Conservation (phyloP, 2,797 vertebrate species). For the Semotilus atromaculatus region DNA sequence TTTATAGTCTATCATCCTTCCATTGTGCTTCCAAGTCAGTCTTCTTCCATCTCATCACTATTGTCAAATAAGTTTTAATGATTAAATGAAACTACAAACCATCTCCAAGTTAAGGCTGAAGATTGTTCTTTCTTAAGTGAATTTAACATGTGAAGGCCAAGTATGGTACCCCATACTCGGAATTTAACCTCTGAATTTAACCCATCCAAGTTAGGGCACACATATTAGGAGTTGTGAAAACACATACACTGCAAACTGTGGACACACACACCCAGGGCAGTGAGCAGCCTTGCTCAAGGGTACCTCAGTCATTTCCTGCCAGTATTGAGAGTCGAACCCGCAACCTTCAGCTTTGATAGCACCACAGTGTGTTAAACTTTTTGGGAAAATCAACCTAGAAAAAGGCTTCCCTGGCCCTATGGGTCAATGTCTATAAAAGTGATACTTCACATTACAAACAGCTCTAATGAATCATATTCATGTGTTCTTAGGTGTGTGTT, state of each 20-base stretch:
- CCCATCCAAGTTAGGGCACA: neutral
- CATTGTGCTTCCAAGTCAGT: neutral
- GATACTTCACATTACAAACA: neutral
- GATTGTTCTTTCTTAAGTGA: neutral
- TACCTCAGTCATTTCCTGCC: no score
- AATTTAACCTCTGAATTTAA: neutral
- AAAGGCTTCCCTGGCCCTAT: neutral
- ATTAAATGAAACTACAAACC: neutral
- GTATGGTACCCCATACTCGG: neutral
- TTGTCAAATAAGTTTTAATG: neutral
- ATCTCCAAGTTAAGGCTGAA: neutral
- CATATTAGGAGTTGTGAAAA: neutral
- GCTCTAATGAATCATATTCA: neutral
- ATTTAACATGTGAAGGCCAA: neutral
- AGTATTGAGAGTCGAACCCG: no score
- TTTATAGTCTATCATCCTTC: neutral
- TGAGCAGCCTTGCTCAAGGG: no score
- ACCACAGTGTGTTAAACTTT: neutral
- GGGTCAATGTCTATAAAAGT: neutral
- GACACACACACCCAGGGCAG: no score
- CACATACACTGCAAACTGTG: no score
- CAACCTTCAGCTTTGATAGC: neutral
- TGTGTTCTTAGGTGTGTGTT: neutral
- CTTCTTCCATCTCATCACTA: neutral
- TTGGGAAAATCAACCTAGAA: neutral